Evolutionary conservation across 2,113 vertebrate genomes (phyloP).

Genomic region (Mobula birostris): DNA sequence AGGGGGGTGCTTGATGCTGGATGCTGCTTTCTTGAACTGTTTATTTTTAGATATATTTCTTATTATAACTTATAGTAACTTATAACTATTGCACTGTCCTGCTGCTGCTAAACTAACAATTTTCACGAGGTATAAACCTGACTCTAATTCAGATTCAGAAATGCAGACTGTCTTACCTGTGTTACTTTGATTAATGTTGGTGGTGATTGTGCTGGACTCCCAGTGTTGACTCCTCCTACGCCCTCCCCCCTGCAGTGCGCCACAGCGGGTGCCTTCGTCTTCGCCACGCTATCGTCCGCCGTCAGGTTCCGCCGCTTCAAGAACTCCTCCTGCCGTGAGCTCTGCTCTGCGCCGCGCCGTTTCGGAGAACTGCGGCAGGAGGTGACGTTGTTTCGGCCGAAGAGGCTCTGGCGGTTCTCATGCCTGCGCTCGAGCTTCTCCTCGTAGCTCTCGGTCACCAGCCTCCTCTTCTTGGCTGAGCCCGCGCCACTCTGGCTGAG

Average conservation of each 20-base stretch:
- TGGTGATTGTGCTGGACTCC: too few relatives aligned
- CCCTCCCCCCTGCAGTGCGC: not conserved
- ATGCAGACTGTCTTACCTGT: not conserved
- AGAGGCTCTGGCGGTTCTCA: conserved; percentile 47
- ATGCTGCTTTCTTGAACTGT: too few relatives aligned
- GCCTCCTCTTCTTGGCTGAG: conserved; percentile 14
- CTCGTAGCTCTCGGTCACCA: conserved; percentile 53
- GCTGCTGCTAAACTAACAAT: too few relatives aligned
- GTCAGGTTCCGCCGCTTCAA: conserved; percentile 54
- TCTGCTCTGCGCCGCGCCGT: not conserved
- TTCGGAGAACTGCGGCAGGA: conserved; percentile 42
- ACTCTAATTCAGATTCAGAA: too few relatives aligned
- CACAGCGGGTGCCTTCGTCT: not conserved
- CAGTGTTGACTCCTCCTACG: not conserved
- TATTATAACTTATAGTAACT: too few relatives aligned
- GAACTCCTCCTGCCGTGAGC: conserved; percentile 55
- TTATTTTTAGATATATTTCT: too few relatives aligned
- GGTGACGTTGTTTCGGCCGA: conserved; percentile 45
- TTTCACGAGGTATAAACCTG: too few relatives aligned
- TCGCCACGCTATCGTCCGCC: conserved; percentile 38
- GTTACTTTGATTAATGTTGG: not conserved
- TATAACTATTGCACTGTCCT: too few relatives aligned
- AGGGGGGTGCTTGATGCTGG: too few relatives aligned
- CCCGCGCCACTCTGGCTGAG: not conserved
- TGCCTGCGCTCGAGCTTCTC: conserved; percentile 56